These are phyloP conservation scores for Polydrusus cervinus DNA, from an alignment of 2,888 invertebrate species.

Conservation along the genomic window DNA sequence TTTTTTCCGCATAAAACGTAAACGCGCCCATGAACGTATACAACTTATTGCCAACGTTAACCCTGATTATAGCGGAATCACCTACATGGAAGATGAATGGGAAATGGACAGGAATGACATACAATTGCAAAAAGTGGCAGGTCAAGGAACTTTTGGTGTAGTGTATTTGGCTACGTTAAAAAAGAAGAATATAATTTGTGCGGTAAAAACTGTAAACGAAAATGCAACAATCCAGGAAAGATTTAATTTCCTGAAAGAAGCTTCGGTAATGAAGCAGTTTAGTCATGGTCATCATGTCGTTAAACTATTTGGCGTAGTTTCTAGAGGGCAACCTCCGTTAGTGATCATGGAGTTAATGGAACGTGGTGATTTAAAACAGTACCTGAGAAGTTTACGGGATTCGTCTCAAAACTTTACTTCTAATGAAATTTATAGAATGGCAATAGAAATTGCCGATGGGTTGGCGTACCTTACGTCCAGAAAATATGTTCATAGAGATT, in stretches of 20 bases:
- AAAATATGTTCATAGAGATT: slow-evolving; percentile 81
- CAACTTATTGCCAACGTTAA: slow-evolving; percentile 76
- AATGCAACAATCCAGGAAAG: slow-evolving; percentile 74
- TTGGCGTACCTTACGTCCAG: slow-evolving; percentile 84
- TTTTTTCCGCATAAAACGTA: slow-evolving; percentile 64
- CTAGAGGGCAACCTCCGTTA: slow-evolving; percentile 78
- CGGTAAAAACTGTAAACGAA: slow-evolving; percentile 79
- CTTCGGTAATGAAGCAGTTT: slow-evolving; percentile 83
- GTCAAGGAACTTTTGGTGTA: slow-evolving; percentile 84
- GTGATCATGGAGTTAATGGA: slow-evolving; percentile 89
- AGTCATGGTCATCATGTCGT: slow-evolving; percentile 80
- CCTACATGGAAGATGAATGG: slow-evolving; percentile 82
- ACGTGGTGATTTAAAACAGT: slow-evolving; percentile 81
- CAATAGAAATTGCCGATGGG: slow-evolving; percentile 84
- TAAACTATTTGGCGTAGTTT: slow-evolving; percentile 79
- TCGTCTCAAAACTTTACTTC: slow-evolving; percentile 73
- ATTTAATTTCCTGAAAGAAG: slow-evolving; percentile 81
- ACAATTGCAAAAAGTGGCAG: slow-evolving; percentile 73
- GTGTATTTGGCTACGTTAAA: slow-evolving; percentile 78
- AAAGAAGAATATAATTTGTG: slow-evolving; percentile 72
- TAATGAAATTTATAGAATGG: slow-evolving; percentile 76
- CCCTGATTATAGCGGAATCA: slow-evolving; percentile 72
- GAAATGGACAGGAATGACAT: slow-evolving; percentile 79
- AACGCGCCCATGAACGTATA: slow-evolving; percentile 66
- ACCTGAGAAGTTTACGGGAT: slow-evolving; percentile 75